Conservation (phyloP, 2,888 invertebrate genomes). For the Hirtodrosophila confusa region DNA sequence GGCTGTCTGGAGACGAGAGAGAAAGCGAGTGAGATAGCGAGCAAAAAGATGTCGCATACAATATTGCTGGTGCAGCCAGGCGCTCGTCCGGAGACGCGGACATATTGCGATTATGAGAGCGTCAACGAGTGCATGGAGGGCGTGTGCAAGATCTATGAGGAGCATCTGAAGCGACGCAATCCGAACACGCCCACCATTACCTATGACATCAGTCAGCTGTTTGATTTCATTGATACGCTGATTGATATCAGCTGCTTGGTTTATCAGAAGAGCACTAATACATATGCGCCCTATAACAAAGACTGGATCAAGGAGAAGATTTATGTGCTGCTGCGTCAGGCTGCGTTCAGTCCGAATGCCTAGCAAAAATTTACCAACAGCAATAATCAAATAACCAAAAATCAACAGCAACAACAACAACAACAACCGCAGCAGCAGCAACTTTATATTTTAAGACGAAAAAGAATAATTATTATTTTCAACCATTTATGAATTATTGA, state of each 20-base stretch:
- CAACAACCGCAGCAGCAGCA: background rate
- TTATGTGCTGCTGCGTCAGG: slow-evolving; percentile 96
- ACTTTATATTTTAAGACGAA: background rate
- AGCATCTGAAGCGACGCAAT: slow-evolving; percentile 97
- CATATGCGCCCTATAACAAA: slow-evolving; percentile 99
- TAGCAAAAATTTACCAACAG: slow-evolving; percentile 3
- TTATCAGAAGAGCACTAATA: slow-evolving; percentile 97
- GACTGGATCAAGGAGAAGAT: slow-evolving; percentile 99
- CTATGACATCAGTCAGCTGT: slow-evolving; percentile 98
- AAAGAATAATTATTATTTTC: too few species aligned
- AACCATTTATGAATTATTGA: too few species aligned
- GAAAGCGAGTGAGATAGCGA: slow-evolving; percentile 3
- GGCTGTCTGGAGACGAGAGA: background rate
- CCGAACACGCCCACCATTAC: slow-evolving; percentile 98
- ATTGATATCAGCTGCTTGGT: slow-evolving; percentile 98
- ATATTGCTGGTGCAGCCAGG: slow-evolving; percentile 98
- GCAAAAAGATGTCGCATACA: slow-evolving; percentile 91
- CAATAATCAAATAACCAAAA: slow-evolving; percentile 11
- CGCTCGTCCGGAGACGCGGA: slow-evolving; percentile 96
- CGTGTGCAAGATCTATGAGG: slow-evolving; percentile 99
- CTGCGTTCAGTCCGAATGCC: slow-evolving; percentile 87
- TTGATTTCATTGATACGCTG: slow-evolving; percentile 98
- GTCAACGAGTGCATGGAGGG: slow-evolving; percentile 99
- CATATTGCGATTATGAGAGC: slow-evolving; percentile 99
- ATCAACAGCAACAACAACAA: slow-evolving; percentile 4